Conservation (phyloP, 1,140 invertebrate species). For the Drosophila ohnishii region DNA sequence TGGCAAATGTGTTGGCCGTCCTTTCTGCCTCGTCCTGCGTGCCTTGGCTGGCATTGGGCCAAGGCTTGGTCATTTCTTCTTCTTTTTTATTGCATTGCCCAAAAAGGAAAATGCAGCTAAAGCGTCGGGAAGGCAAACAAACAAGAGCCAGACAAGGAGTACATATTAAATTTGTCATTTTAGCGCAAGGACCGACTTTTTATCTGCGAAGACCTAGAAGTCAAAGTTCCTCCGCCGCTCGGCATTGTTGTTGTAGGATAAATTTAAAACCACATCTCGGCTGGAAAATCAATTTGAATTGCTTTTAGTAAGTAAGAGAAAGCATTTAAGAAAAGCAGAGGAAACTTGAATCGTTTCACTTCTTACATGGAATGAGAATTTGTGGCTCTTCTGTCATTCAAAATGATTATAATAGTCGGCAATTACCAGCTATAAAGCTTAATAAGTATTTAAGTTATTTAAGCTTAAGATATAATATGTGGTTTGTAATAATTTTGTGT, state of each 20-base stretch:
- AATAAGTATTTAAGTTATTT: too few relatives aligned
- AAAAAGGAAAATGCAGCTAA: slow-evolving; percentile 56
- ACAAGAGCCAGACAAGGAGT: slow-evolving; percentile 55
- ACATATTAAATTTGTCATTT: slow-evolving; percentile 80
- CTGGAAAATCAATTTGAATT: slow-evolving; percentile 21
- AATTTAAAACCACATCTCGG: slow-evolving; percentile 47
- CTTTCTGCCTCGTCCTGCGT: slow-evolving; percentile 16
- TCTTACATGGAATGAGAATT: neutral
- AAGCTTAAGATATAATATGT: too few relatives aligned
- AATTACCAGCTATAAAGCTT: too few relatives aligned
- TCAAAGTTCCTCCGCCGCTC: slow-evolving; percentile 31
- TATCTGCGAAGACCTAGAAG: slow-evolving; percentile 19
- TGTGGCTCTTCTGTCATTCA: too few relatives aligned
- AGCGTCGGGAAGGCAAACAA: slow-evolving; percentile 60
- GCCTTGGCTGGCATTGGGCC: slow-evolving; percentile 61
- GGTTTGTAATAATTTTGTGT: too few relatives aligned
- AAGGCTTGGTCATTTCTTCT: slow-evolving; percentile 37
- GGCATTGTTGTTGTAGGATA: slow-evolving; percentile 12
- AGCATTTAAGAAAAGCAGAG: neutral
- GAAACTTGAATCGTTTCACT: neutral
- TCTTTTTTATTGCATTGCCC: slow-evolving; percentile 36
- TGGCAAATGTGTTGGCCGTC: slow-evolving; percentile 50
- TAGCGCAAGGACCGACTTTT: slow-evolving; percentile 40
- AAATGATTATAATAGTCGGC: too few relatives aligned
- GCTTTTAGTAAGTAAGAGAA: neutral